Conservation (phyloP, 2,113 vertebrate genomes). For the Vireo altiloquus region DNA sequence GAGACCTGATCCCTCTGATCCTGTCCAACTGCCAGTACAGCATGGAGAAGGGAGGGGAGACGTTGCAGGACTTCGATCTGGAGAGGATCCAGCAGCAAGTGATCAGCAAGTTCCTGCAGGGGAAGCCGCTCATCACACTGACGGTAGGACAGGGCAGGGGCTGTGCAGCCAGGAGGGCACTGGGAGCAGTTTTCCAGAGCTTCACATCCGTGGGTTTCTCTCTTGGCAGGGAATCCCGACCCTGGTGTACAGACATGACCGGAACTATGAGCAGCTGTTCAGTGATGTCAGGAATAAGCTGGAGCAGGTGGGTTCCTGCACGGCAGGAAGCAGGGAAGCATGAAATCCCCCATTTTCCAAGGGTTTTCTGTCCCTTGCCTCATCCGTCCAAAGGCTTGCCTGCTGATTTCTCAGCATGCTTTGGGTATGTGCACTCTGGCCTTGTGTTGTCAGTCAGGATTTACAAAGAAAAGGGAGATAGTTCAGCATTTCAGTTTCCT, state of each 20-base stretch:
- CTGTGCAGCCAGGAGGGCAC: not conserved
- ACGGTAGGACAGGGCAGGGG: slow-evolving; percentile 64
- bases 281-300: slow-evolving; percentile 80
- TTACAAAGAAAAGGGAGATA: not conserved
- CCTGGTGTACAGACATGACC: slow-evolving; percentile 83
- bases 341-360: not conserved
- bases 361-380: not conserved
- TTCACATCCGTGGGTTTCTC: not conserved
- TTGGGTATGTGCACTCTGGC: not conserved
- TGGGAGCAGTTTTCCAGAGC: not conserved
- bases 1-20: slow-evolving; percentile 86
- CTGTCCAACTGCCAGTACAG: slow-evolving; percentile 92
- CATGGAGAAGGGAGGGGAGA: slow-evolving; percentile 84
- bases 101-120: slow-evolving; percentile 83
- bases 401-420: not conserved
- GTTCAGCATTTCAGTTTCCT: not conserved
- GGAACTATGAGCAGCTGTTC: slow-evolving; percentile 89
- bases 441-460: not conserved
- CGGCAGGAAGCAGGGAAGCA: not conserved
- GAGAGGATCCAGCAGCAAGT: slow-evolving; percentile 90
- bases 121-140: slow-evolving; percentile 85
- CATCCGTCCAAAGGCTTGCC: not conserved
- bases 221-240: slow-evolving; percentile 86
- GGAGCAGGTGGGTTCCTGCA: slow-evolving; percentile 76
- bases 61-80: slow-evolving; percentile 83